Percentiles rank a stretch among this genome's conserved stretches.
phyloP scores from a whole-genome alignment of 2,113 vertebrate genomes.

The Hydrolagus affinis region DNA sequence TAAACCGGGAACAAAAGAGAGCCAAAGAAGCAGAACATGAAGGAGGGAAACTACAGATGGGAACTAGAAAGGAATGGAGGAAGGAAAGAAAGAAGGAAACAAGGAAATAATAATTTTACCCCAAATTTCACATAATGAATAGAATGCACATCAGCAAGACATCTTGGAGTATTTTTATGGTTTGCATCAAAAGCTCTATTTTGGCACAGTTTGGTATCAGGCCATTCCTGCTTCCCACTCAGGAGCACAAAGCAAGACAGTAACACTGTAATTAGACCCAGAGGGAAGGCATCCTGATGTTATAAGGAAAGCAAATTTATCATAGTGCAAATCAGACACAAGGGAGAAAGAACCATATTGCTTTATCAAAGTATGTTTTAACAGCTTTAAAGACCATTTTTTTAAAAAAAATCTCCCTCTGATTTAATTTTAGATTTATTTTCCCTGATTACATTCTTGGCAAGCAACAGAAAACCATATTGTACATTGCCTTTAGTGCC shows the following conservation, averaged over 20 bases:
- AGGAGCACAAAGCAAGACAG: not conserved
- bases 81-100: not conserved
- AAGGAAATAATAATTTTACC: not conserved
- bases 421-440: slow-evolving; percentile 6
- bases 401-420: not conserved
- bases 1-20: not conserved
- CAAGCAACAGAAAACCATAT: not conserved
- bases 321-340: not conserved
- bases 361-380: not conserved
- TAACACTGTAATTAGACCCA: not conserved
- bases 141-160: not conserved
- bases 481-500: no score
- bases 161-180: not conserved
- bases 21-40: not conserved
- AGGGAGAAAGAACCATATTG: not conserved
- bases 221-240: not conserved
- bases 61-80: not conserved
- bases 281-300: not conserved
- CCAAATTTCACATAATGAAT: not conserved
- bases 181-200: not conserved
- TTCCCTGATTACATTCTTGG: not conserved
- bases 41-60: not conserved
- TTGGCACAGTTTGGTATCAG: not conserved
- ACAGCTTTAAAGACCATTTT: not conserved
- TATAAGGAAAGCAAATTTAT: not conserved